Conservation (phyloP, 2,888 invertebrate genomes). For the Bombyx huttoni region DNA sequence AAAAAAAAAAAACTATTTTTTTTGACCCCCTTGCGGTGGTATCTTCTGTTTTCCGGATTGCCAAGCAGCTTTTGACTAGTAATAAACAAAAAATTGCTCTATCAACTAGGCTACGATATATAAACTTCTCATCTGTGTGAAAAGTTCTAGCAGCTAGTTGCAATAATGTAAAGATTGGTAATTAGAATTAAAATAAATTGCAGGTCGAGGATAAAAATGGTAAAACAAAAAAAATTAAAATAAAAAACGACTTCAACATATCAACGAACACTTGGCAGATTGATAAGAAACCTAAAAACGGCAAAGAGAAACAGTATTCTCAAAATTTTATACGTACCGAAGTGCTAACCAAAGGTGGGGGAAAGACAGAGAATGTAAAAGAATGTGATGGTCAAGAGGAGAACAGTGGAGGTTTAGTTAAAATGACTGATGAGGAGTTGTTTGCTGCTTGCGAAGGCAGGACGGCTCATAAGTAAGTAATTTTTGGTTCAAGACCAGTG, state of each 20-base stretch:
- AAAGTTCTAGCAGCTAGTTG: no score
- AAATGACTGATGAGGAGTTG: conserved; percentile 82
- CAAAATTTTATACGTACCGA: conserved; percentile 51
- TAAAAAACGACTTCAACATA: conserved; percentile 44
- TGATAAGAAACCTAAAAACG: conserved; percentile 27
- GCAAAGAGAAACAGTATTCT: conserved; percentile 32
- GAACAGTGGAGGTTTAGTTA: conserved; percentile 27
- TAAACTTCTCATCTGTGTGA: no score
- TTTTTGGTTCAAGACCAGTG: not conserved
- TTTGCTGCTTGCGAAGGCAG: conserved; percentile 85
- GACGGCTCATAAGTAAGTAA: conserved; percentile 84
- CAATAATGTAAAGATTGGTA: no score
- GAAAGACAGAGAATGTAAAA: conserved; percentile 28
- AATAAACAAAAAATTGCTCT: no score
- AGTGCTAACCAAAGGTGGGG: conserved; percentile 38
- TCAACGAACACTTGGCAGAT: conserved; percentile 53
- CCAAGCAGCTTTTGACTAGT: no score
- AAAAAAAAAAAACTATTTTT: no score
- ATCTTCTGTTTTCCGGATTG: no score
- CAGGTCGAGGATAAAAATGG: conserved; percentile 54
- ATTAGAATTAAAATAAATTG: conserved; percentile 2
- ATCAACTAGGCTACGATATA: no score
- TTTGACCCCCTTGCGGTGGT: no score
- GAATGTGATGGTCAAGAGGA: conserved; percentile 35
- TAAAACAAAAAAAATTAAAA: conserved; percentile 52